Base-by-base conservation (phyloP, 1,140 invertebrate genomes). In the Leucophenga varia region DNA sequence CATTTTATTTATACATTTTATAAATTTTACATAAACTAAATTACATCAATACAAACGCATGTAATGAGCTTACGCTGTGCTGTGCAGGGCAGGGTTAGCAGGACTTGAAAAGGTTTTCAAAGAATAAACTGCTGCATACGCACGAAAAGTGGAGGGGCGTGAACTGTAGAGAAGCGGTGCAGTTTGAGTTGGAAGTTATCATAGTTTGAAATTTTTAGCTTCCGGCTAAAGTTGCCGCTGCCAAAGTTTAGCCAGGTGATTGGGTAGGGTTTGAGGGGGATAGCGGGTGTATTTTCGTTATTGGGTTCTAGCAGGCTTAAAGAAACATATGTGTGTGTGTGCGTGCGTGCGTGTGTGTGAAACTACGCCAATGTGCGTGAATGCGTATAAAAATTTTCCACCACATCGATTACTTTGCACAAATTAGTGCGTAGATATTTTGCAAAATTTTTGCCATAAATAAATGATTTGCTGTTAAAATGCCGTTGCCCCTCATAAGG, bases 361-460 rank as follows among this genome's bases (percentile, higher is more conserved):
- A 25, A n/a, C n/a, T 25, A 25, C 10, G 22, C 22, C 5, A 6
- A 10, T 25, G 22, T 50, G 56, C 59, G 56, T 58, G 63, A 56
- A 67, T 67, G 63, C 63, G 59, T 67, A 56, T 10, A 67, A 67
- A 59, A 67, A 59, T 67, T 59, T 67, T 67, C 63, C 63, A 67
- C 63, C 63, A 67, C 63, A 67, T 67, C 63, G 63, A 67, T 67
- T 67, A 67, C 63, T 67, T 67, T 67, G 61, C 63, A 56, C 63
- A 67, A 67, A 67, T 67, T 67, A 67, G 63, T 67, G 63, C 63
- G 63, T 67, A 67, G 63, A 67, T 67, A 67, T 67, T 65, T 67
- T 67, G 63, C 63, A 67, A 67, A 67, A 67, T 67, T 47, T 67
- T 67, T 25, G 5, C 63, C 67, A 67, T 67, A 67, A 67, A 67